Conservation (phyloP, 2,797 vertebrate genomes). For the Notoglanidium macrostoma region DNA sequence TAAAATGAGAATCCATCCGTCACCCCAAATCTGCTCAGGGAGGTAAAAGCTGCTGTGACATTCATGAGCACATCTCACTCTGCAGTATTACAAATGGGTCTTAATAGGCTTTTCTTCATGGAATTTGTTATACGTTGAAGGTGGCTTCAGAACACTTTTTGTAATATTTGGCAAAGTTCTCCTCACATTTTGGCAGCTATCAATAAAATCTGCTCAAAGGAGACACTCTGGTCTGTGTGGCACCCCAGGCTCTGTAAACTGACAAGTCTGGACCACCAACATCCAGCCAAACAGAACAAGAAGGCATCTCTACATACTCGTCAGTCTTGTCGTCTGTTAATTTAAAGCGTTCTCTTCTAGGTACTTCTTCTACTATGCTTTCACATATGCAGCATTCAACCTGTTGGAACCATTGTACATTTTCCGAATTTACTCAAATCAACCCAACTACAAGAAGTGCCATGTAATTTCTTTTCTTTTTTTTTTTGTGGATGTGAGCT, state of each 20-base stretch:
- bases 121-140: constrained; percentile 11
- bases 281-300: background rate
- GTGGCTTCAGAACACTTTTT: constrained; percentile 13
- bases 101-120: constrained; percentile 22
- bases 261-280: background rate
- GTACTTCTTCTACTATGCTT: background rate
- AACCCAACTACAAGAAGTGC: too few relatives aligned
- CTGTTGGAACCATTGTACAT: background rate
- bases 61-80: constrained; percentile 21
- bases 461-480: background rate
- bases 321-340: background rate
- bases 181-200: background rate
- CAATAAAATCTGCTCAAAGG: background rate
- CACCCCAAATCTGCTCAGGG: constrained; percentile 44
- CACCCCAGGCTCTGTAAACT: background rate
- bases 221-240: background rate
- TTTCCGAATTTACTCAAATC: background rate
- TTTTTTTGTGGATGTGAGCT: background rate
- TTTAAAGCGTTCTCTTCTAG: background rate
- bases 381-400: background rate
- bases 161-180: constrained; percentile 6
- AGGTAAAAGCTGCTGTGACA: constrained; percentile 24
- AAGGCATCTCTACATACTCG: background rate
- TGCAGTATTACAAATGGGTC: constrained; percentile 22
- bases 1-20: constrained; percentile 42